Evolutionary conservation across 2,888 invertebrate species (phyloP).

Genomic region (Sarcophaga carnaria): DNA sequence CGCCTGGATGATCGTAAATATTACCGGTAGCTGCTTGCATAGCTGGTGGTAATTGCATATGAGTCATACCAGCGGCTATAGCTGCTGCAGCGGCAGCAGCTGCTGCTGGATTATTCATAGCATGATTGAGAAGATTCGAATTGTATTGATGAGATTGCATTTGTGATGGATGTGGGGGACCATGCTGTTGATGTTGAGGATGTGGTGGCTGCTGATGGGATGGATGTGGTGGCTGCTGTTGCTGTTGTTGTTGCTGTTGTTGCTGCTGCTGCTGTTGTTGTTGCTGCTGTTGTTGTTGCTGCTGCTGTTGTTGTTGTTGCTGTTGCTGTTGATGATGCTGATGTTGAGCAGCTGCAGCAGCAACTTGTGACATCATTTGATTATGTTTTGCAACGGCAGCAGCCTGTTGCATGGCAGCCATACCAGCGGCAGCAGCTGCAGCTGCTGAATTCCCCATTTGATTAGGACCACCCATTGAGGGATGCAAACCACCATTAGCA

Average conservation of each 20-base stretch:
- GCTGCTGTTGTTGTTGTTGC: constrained; percentile 82
- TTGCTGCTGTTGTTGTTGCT: constrained; percentile 78
- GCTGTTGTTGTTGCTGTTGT: constrained; percentile 71
- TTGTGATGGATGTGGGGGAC: constrained; percentile 83
- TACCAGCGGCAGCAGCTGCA: constrained; percentile 77
- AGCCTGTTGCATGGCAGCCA: constrained; percentile 80
- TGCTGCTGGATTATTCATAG: constrained; percentile 79
- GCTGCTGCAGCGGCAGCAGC: constrained; percentile 77
- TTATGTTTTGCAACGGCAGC: constrained; percentile 80
- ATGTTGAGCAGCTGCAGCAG: constrained; percentile 75
- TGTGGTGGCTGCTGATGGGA: constrained; percentile 84
- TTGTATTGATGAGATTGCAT: constrained; percentile 81
- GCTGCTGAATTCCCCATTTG: constrained; percentile 76
- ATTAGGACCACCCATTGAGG: constrained; percentile 75
- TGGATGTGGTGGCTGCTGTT: constrained; percentile 78
- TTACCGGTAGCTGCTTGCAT: constrained; percentile 75
- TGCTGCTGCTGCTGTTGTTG: constrained; percentile 82
- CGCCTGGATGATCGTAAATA: constrained; percentile 81
- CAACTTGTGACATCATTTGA: constrained; percentile 80
- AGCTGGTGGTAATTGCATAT: constrained; percentile 79
- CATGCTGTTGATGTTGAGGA: constrained; percentile 82
- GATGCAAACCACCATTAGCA: constrained; percentile 79
- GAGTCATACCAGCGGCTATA: constrained; percentile 77
- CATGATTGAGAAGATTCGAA: constrained; percentile 81
- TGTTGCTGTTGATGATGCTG: constrained; percentile 82